A percentile compares a stretch with the other conserved stretches of the same genome.
phyloP scores from a whole-genome alignment of 2,888 invertebrate species.

The Drosophila atripex region DNA sequence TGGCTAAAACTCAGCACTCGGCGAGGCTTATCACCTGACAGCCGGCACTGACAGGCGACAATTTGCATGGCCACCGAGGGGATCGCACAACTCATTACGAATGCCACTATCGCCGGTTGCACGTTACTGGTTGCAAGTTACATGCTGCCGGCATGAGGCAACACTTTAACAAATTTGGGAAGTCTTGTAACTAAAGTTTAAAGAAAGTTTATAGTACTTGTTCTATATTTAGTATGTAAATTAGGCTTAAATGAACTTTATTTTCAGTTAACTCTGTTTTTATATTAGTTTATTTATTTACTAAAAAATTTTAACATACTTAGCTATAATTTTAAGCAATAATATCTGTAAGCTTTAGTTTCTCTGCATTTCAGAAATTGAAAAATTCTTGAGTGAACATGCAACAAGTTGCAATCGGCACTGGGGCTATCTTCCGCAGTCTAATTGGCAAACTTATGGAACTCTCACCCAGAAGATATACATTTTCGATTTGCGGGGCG shows the following conservation, averaged over 20 bases:
- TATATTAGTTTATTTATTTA: too few species aligned
- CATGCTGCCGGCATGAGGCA: not conserved
- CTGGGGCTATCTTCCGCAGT: slow-evolving; percentile 53
- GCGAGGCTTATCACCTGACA: slow-evolving; percentile 66
- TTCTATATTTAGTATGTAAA: too few species aligned
- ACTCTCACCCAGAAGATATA: slow-evolving; percentile 53
- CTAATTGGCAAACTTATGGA: slow-evolving; percentile 72
- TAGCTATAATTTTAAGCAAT: too few species aligned
- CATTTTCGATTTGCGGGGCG: slow-evolving; percentile 60
- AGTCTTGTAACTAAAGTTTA: not conserved
- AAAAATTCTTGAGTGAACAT: slow-evolving; percentile 13
- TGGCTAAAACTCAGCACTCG: slow-evolving; percentile 61
- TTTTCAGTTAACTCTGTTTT: too few species aligned
- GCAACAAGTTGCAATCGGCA: slow-evolving; percentile 55
- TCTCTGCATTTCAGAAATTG: not conserved
- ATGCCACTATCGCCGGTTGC: slow-evolving; percentile 51
- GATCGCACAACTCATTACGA: slow-evolving; percentile 64
- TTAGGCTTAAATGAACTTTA: too few species aligned
- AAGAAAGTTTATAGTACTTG: not conserved
- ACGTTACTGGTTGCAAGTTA: slow-evolving; percentile 19
- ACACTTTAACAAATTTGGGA: slow-evolving; percentile 27
- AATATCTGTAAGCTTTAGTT: not conserved
- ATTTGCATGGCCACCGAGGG: slow-evolving; percentile 41
- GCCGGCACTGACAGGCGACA: slow-evolving; percentile 45
- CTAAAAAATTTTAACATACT: too few species aligned